Percentiles rank a stretch among this genome's conserved stretches.
Conservation (phyloP, 2,888 invertebrate species). For the Drosophila crucigera region DNA sequence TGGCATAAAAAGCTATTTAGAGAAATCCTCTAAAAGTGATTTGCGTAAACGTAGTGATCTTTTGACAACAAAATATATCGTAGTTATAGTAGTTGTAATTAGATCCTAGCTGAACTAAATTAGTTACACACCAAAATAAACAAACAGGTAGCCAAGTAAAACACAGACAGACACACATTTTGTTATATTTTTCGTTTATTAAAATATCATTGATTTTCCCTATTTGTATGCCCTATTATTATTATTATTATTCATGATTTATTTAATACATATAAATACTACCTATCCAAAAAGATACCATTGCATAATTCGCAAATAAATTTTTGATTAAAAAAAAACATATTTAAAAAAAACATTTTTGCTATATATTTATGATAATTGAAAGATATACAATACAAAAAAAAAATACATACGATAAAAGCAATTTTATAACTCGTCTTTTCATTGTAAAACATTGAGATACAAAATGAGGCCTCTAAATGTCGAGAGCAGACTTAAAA, state of each 20-base stretch:
- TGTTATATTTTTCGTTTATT: constrained; percentile 43
- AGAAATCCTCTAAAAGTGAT: constrained; percentile 71
- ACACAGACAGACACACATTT: constrained; percentile 16
- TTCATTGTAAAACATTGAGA: not conserved
- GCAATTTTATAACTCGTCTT: not conserved
- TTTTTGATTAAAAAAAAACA: constrained; percentile 25
- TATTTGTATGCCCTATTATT: constrained; percentile 59
- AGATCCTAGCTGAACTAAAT: constrained; percentile 68
- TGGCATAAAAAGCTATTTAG: constrained; percentile 65
- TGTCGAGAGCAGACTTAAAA: rapidly evolving
- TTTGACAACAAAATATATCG: constrained; percentile 58
- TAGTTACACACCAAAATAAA: constrained; percentile 45
- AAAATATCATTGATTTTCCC: constrained; percentile 40
- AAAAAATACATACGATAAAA: not conserved
- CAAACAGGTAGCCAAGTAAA: constrained; percentile 12
- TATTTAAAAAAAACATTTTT: not conserved
- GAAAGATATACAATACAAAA: not conserved
- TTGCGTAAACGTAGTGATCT: constrained; percentile 75
- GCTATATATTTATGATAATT: not conserved
- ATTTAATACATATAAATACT: constrained; percentile 32
- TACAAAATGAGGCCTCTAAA: not conserved
- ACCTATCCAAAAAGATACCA: constrained; percentile 40
- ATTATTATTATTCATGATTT: constrained; percentile 67
- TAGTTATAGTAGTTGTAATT: constrained; percentile 65
- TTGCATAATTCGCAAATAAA: constrained; percentile 52